Conservation (phyloP, 2,113 vertebrate genomes). For the Alligator mississippiensis region DNA sequence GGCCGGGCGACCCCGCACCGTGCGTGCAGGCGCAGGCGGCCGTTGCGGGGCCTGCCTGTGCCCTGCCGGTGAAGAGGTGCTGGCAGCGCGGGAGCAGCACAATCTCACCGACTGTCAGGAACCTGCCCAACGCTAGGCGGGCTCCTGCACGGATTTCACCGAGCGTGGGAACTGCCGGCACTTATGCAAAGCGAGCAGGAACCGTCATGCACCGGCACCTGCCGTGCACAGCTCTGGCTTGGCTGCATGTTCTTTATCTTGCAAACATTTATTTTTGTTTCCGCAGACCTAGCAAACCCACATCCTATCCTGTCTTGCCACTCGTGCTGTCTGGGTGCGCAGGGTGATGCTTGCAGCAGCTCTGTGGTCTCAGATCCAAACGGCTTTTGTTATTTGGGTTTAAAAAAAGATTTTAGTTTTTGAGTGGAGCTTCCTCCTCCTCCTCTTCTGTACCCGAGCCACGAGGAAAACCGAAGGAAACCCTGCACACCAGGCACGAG, state of each 20-base stretch:
- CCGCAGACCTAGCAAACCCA: background rate
- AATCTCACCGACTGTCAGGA: background rate
- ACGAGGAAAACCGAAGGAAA: too few species aligned
- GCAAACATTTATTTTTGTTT: background rate
- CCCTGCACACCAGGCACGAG: too few species aligned
- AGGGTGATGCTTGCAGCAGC: background rate
- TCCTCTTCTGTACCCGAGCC: background rate
- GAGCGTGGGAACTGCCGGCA: background rate
- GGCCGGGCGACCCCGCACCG: too few species aligned
- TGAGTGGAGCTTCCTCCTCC: background rate
- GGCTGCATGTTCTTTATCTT: background rate
- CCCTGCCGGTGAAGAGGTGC: background rate
- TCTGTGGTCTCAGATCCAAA: background rate
- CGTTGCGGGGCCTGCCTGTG: background rate
- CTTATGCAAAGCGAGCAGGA: background rate
- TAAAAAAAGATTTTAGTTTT: background rate
- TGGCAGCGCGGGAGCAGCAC: background rate
- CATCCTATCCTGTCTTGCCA: background rate
- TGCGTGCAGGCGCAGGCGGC: too few species aligned
- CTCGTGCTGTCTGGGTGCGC: background rate
- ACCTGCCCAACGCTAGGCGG: too few species aligned
- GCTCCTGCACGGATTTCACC: background rate
- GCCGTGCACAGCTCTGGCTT: background rate
- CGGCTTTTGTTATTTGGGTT: background rate
- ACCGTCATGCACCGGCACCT: background rate